These are phyloP conservation scores for Anthonomus grandis DNA, from an alignment of 1,140 invertebrate species.

Conservation along the genomic window DNA sequence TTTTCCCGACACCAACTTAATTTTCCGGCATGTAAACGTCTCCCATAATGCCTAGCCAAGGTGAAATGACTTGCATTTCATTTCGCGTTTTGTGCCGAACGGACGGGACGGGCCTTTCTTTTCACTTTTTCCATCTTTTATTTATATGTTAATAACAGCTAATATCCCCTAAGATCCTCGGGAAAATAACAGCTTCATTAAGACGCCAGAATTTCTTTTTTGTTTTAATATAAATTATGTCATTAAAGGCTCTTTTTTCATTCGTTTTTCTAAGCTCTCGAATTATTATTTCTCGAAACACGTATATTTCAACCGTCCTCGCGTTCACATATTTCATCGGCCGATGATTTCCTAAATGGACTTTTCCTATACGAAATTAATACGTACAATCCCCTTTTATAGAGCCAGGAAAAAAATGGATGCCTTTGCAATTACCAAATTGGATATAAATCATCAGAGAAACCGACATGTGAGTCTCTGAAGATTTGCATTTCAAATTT, in stretches of 20 bases:
- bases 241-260: background rate
- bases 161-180: slow-evolving; percentile 3
- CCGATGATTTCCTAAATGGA: slow-evolving; percentile 19
- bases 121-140: slow-evolving; percentile 9
- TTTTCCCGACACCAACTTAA: slow-evolving; percentile 7
- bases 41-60: slow-evolving; percentile 10
- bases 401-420: slow-evolving; percentile 18
- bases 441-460: slow-evolving; percentile 25
- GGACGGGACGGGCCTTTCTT: too few species aligned
- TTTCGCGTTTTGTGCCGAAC: slow-evolving; percentile 8
- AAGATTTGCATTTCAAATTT: slow-evolving; percentile 15
- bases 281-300: background rate
- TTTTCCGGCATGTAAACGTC: slow-evolving; percentile 15
- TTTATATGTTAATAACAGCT: slow-evolving; percentile 12
- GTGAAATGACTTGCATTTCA: slow-evolving; percentile 15
- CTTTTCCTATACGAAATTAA: slow-evolving; percentile 21
- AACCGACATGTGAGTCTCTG: slow-evolving; percentile 17
- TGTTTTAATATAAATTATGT: too few species aligned
- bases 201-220: too few species aligned
- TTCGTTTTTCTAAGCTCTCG: too few species aligned
- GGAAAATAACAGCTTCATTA: slow-evolving; percentile 8
- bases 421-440: slow-evolving; percentile 24
- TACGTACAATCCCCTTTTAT: slow-evolving; percentile 14
- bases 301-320: background rate
- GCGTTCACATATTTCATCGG: background rate